phyloP scores from a whole-genome alignment of 1,140 invertebrate species.

The Papilio glaucus region DNA sequence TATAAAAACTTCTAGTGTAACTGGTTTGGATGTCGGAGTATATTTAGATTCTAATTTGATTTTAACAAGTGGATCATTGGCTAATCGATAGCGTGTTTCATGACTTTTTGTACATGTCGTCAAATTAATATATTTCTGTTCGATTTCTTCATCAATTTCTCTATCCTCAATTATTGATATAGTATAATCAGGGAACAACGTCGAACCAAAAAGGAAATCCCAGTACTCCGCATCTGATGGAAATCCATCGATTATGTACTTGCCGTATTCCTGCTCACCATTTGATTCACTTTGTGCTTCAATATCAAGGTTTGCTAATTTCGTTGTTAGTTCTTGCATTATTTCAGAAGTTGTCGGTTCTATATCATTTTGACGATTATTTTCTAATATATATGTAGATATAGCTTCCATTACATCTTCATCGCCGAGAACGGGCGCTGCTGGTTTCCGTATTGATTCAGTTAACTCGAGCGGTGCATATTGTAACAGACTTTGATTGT shows the following conservation, averaged over 20 bases:
- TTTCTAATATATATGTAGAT: constrained; percentile 62
- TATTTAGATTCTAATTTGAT: constrained; percentile 51
- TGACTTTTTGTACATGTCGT: constrained; percentile 62
- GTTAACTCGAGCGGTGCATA: constrained; percentile 61
- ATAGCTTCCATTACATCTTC: constrained; percentile 68
- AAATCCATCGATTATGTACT: constrained; percentile 85
- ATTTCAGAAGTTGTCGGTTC: constrained; percentile 65
- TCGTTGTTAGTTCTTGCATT: constrained; percentile 67
- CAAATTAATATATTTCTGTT: constrained; percentile 59
- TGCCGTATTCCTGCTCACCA: constrained; percentile 65
- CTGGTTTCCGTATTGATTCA: constrained; percentile 57
- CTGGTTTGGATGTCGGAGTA: constrained; percentile 36
- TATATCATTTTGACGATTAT: constrained; percentile 71
- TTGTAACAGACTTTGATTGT: constrained; percentile 50
- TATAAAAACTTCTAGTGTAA: constrained; percentile 52
- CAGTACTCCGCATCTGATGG: constrained; percentile 78
- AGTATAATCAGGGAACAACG: constrained; percentile 82
- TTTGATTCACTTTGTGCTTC: constrained; percentile 50
- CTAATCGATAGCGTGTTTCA: constrained; percentile 56
- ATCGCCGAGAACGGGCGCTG: constrained; percentile 63
- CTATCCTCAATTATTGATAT: constrained; percentile 81
- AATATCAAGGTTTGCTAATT: constrained; percentile 71
- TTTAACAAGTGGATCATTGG: constrained; percentile 65
- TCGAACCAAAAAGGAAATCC: constrained; percentile 66
- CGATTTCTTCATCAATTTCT: constrained; percentile 68